Evolutionary conservation across 2,888 invertebrate species (phyloP).

Genomic region (Hypomecis atomaria): DNA sequence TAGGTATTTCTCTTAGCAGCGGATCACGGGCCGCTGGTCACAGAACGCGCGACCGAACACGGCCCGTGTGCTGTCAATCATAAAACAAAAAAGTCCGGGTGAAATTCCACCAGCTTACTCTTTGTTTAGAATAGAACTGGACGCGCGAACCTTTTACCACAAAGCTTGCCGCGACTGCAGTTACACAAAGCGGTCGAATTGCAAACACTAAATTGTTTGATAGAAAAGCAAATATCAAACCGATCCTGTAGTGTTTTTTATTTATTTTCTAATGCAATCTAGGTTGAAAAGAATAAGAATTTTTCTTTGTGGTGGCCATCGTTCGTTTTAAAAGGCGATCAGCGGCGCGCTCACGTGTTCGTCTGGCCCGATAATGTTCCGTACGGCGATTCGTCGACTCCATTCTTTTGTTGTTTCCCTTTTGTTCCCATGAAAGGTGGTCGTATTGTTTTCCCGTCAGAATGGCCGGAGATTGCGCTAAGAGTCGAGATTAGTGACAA

Average conservation of each 20-base stretch:
- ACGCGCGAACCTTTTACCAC: constrained; percentile 61
- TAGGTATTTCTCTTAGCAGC: constrained; percentile 75
- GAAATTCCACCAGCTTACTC: constrained; percentile 73
- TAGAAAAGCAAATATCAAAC: constrained; percentile 41
- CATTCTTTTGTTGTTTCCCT: constrained; percentile 79
- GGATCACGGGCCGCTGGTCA: constrained; percentile 76
- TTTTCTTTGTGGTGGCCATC: constrained; percentile 55
- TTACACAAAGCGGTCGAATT: constrained; percentile 62
- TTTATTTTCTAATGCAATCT: constrained; percentile 36
- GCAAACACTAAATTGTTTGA: constrained; percentile 54
- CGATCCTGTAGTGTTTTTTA: constrained; percentile 29
- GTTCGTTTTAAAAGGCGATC: constrained; percentile 65
- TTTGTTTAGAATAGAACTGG: constrained; percentile 64
- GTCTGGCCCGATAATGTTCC: constrained; percentile 67
- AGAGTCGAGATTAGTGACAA: constrained; percentile 80
- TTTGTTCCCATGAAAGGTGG: constrained; percentile 77
- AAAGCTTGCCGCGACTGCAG: constrained; percentile 58
- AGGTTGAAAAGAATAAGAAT: constrained; percentile 36
- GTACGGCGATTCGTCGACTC: constrained; percentile 73
- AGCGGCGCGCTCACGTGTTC: constrained; percentile 65
- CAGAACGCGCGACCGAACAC: constrained; percentile 79
- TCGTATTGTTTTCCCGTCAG: constrained; percentile 77
- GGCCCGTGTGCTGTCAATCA: constrained; percentile 82
- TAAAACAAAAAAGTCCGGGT: constrained; percentile 74
- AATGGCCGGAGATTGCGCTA: constrained; percentile 77